Evolutionary conservation across 2,113 vertebrate species (phyloP).

Genomic region (Xenotilapia longispinis): DNA sequence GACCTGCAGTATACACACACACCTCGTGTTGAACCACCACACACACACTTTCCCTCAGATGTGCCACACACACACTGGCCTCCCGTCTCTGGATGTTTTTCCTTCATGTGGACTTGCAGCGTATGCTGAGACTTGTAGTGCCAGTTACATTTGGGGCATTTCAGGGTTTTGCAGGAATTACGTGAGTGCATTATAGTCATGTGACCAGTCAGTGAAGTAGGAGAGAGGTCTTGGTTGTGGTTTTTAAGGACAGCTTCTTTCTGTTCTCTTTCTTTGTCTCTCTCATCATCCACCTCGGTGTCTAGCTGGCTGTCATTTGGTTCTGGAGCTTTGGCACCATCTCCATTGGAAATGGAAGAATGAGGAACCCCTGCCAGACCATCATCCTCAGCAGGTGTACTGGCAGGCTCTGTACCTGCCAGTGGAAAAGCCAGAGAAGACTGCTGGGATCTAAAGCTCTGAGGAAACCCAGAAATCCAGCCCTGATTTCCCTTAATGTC

Average conservation of each 20-base stretch:
- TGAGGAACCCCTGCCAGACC: conserved; percentile 69
- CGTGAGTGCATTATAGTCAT: conserved; percentile 98
- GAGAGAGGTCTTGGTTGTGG: conserved; percentile 70
- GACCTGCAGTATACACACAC: conserved; percentile 87
- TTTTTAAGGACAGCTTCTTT: conserved; percentile 71
- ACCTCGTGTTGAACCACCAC: conserved; percentile 60
- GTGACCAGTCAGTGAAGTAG: conserved; percentile 85
- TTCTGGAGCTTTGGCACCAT: conserved; percentile 92
- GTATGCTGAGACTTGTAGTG: conserved; percentile 99
- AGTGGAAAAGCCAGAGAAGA: conserved; percentile 50
- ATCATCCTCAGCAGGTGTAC: conserved; percentile 81
- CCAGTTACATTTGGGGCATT: conserved; percentile 99
- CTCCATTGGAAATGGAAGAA: conserved; percentile 82
- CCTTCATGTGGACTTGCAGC: conserved; percentile 97
- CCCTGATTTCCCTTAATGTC: conserved; percentile 81
- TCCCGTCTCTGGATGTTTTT: conserved; percentile 93
- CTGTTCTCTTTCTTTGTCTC: conserved; percentile 77
- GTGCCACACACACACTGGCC: conserved; percentile 66
- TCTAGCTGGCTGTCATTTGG: conserved; percentile 84
- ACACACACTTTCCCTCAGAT: conserved; percentile 60
- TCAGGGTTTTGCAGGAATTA: conserved; percentile 98
- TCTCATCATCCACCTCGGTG: conserved; percentile 51
- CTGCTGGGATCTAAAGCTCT: conserved; percentile 97
- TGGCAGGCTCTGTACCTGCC: conserved; percentile 68
- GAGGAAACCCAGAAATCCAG: conserved; percentile 82